Percentiles rank a stretch among this genome's conserved stretches.
Evolutionary conservation across 2,113 vertebrate genomes (phyloP).

Genomic region (Glaucomys volans): DNA sequence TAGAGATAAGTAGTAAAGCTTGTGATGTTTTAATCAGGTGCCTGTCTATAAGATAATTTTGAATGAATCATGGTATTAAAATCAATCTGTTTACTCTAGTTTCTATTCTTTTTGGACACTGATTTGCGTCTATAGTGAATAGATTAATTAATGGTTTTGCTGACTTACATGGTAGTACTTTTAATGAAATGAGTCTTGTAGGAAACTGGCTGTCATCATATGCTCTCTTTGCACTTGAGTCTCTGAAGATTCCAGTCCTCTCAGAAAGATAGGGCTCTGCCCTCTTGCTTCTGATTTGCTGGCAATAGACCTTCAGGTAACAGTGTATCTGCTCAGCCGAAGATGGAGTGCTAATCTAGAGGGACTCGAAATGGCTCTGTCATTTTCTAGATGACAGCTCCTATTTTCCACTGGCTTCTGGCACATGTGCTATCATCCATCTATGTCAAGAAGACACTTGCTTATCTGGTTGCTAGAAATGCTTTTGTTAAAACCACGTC

Average conservation of each 20-base stretch:
- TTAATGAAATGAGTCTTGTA: not conserved
- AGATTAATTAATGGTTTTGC: not conserved
- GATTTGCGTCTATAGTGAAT: not conserved
- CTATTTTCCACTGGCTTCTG: conserved; percentile 86
- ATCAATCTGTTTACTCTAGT: not conserved
- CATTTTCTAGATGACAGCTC: conserved; percentile 89
- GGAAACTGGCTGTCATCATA: not conserved
- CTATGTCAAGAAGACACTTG: conserved; percentile 85
- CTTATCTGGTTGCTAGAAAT: conserved; percentile 85
- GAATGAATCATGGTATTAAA: not conserved
- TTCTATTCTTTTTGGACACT: not conserved
- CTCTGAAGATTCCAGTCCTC: conserved; percentile 37
- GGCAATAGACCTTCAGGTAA: conserved; percentile 81
- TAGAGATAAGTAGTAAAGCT: not conserved
- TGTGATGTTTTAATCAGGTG: not conserved
- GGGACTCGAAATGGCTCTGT: conserved; percentile 87
- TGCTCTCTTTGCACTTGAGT: not conserved
- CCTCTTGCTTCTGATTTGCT: conserved; percentile 81
- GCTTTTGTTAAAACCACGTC: conserved; percentile 83
- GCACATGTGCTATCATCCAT: conserved; percentile 83
- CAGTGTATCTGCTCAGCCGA: conserved; percentile 82
- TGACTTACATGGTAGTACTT: not conserved
- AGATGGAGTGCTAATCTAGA: conserved; percentile 85
- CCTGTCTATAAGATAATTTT: not conserved
- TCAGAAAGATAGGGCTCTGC: conserved; percentile 54